A percentile compares a stretch with the other conserved stretches of the same genome.
Conservation (phyloP, 2,113 vertebrate genomes). For the Hystrix brachyura region DNA sequence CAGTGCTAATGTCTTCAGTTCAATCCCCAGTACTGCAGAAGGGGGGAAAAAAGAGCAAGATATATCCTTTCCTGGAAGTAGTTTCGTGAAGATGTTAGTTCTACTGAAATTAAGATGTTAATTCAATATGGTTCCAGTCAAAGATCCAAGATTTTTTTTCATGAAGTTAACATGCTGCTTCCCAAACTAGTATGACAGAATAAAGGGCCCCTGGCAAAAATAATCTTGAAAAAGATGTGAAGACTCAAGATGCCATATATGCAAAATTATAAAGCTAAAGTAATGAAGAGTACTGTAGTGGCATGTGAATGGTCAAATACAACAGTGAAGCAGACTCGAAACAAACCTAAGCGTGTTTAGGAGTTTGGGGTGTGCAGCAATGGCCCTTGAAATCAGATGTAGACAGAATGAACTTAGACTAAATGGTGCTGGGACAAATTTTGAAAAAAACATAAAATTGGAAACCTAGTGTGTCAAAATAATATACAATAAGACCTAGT, state of each 20-base stretch:
- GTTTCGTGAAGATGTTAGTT: neutral
- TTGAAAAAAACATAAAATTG: too few species aligned
- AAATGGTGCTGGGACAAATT: too few species aligned
- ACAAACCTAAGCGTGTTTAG: neutral
- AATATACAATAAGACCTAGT: too few species aligned
- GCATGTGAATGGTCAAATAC: neutral
- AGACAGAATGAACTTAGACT: too few species aligned
- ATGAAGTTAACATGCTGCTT: neutral
- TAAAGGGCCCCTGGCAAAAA: neutral
- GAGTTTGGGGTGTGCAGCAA: neutral
- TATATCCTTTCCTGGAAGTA: neutral
- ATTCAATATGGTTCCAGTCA: neutral
- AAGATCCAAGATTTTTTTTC: neutral
- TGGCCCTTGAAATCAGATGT: too few species aligned
- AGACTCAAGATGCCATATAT: neutral
- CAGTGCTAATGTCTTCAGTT: too few species aligned
- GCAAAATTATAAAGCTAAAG: neutral
- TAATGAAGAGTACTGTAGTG: neutral
- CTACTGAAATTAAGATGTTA: neutral
- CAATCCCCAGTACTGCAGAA: neutral
- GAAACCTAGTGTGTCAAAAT: too few species aligned
- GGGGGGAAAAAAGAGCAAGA: neutral
- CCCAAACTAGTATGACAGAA: conserved; percentile 6
- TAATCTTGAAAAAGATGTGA: conserved; percentile 22
- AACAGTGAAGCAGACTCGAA: neutral